Base-by-base conservation (phyloP, 2,888 invertebrate species). In the Monochamus alternatus region DNA sequence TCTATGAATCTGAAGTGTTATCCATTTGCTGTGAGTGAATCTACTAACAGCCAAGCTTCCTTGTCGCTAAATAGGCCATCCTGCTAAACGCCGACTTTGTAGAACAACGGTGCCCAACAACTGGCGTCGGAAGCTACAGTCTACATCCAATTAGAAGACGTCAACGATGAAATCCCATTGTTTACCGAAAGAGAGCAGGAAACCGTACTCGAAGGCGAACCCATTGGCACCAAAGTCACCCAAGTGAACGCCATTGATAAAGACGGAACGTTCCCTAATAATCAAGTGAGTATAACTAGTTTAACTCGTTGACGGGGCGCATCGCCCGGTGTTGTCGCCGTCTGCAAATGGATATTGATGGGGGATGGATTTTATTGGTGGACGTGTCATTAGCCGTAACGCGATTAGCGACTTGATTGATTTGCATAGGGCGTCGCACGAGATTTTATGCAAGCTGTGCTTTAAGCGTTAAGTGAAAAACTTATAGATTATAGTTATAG, bases 61-160 rank as follows among this genome's bases (percentile, higher is more conserved):
- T 65, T 59, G 73, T 59, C 65, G 44, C 51, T 22, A 63, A 30
- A n/a, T n/a, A n/a, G 51, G n/a, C 31, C 63, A 43, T 58, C 8
- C 32, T 47, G 31, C n/a, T 59, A 58, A 70, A 43, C 51, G 22
- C 30, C 55, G 51, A 30, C 43, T 75, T 87, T 88, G 30, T 87
- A 97, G 97, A 98, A 98, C 90, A 97, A 98, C 89, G 97, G 97
- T 74, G 96, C 97, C 71, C 97, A 97, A 88, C 98, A 98, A 90
- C 91, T 98, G 87, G 97, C 97, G 74, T 97, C 97, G 22, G 97
- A 97, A 90, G 96, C 97, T 47, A 97, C 97, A 52, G 97, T 98
- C 81, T 95, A 94, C 90, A 97, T 98, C 85, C 95, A 96, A 92
- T 91, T 98, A 79, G 96, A 97, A 89, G 98, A 98, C 89, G 97